Percentiles rank a stretch among this genome's conserved stretches.
Evolutionary conservation across 1,140 invertebrate species (phyloP).

Genomic region (Apocrypta bakeri): DNA sequence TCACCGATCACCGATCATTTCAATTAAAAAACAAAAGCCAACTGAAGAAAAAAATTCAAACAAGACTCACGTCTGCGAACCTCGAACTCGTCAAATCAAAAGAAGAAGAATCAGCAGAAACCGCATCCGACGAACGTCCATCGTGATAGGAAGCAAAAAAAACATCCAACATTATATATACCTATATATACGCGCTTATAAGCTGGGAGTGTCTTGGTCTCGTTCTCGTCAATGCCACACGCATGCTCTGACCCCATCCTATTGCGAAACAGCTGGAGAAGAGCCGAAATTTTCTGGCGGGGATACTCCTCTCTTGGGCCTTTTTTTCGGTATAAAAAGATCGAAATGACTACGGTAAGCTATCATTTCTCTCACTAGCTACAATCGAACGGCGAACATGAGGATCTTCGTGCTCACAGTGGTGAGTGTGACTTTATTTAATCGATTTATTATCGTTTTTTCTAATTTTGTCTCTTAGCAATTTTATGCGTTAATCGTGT

Average conservation of each 20-base stretch:
- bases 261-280: slow-evolving; percentile 59
- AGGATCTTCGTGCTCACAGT: slow-evolving; percentile 66
- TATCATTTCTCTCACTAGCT: slow-evolving; percentile 63
- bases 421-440: slow-evolving; percentile 62
- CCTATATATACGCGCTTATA: no score
- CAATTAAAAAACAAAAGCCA: no score
- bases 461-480: background rate
- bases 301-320: slow-evolving; percentile 50
- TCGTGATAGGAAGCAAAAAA: no score
- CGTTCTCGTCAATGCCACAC: slow-evolving; percentile 57
- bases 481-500: no score
- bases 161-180: no score
- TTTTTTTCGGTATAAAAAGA: slow-evolving; percentile 70
- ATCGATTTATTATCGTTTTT: slow-evolving; percentile 38
- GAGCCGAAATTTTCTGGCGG: slow-evolving; percentile 57
- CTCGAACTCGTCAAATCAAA: no score
- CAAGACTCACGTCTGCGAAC: no score
- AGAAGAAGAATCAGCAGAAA: no score
- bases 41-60: no score
- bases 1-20: no score
- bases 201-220: no score
- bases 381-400: slow-evolving; percentile 67
- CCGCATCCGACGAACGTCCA: no score
- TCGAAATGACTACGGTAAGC: slow-evolving; percentile 63
- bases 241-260: background rate